Evolutionary conservation across 2,797 vertebrate genomes (phyloP).

Genomic region (Rallus crepitans): DNA sequence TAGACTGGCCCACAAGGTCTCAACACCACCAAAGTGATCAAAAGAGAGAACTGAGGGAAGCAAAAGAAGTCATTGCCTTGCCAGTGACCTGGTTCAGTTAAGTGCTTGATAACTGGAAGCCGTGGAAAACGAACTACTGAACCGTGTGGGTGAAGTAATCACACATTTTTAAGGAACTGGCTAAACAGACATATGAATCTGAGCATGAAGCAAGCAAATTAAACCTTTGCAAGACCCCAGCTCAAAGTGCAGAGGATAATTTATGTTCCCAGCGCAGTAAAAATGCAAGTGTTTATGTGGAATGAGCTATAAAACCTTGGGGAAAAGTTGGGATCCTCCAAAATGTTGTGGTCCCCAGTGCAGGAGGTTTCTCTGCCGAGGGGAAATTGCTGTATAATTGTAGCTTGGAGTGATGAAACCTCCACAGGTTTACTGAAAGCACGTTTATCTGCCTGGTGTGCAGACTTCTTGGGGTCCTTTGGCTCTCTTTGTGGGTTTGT

Average conservation of each 20-base stretch:
- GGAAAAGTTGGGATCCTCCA: neutral
- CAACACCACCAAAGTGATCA: neutral
- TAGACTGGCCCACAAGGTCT: neutral
- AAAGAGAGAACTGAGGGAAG: neutral
- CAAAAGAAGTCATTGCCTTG: neutral
- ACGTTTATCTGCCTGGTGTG: neutral
- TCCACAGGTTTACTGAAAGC: neutral
- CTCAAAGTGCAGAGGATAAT: neutral
- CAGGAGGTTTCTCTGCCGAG: neutral
- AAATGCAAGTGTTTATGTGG: neutral
- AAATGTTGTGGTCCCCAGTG: neutral
- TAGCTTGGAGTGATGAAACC: neutral
- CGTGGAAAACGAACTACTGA: neutral
- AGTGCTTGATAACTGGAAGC: neutral
- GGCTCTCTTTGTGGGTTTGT: neutral
- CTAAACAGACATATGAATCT: neutral
- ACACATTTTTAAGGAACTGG: neutral
- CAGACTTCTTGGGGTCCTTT: neutral
- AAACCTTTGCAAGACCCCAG: neutral
- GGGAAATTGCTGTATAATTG: neutral
- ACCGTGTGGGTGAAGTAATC: neutral
- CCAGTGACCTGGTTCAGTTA: neutral
- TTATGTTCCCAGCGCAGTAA: neutral
- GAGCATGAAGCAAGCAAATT: neutral
- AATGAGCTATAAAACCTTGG: neutral